Conservation (phyloP, 2,113 vertebrate species). For the Peromyscus maniculatus region DNA sequence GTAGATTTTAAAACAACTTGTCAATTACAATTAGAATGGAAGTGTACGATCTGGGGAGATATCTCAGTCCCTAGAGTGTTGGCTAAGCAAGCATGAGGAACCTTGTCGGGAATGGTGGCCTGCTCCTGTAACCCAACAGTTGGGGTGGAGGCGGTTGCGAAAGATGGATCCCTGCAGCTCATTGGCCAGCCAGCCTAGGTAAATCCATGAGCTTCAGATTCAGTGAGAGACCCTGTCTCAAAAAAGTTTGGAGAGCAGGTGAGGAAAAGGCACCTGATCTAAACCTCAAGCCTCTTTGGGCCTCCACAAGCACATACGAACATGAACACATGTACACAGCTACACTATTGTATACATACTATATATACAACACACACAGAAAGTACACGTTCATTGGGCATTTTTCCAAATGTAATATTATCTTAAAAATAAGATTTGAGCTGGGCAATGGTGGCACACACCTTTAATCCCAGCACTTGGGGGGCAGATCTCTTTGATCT, state of each 20-base stretch:
- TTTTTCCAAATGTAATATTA: background rate
- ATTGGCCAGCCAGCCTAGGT: background rate
- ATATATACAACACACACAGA: background rate
- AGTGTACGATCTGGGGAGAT: background rate
- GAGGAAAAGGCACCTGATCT: background rate
- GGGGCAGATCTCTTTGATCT: background rate
- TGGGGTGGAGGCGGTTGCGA: background rate
- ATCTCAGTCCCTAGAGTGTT: background rate
- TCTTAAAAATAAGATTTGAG: background rate
- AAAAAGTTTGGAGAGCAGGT: background rate
- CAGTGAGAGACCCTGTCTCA: background rate
- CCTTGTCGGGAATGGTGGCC: background rate
- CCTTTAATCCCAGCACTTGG: background rate
- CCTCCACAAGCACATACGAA: background rate
- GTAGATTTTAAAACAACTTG: constrained; percentile 61
- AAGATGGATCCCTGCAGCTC: background rate
- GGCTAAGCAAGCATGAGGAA: background rate
- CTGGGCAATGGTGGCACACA: background rate
- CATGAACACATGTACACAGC: background rate
- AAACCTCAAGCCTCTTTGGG: background rate
- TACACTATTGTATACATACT: background rate
- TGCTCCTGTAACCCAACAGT: background rate
- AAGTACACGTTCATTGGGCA: background rate
- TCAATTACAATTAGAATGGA: background rate
- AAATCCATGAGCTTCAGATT: background rate